These are phyloP conservation scores for Acanthaster planci DNA, from an alignment of 35 echinoderm and acorn worm species.

Conservation along the genomic window DNA sequence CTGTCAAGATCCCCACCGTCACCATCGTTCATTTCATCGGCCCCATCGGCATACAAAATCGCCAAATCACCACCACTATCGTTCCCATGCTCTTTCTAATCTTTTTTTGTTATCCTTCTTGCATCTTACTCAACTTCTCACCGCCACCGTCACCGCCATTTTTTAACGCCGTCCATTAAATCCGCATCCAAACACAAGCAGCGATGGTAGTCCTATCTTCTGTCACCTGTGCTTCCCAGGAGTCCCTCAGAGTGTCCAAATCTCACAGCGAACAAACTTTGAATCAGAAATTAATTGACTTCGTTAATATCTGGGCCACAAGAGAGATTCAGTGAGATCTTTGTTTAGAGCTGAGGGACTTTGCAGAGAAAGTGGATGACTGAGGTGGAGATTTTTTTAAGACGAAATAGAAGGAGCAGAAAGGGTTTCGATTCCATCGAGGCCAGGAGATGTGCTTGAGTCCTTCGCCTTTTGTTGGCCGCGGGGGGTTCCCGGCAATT, in stretches of 20 bases:
- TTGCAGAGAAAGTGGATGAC: neutral
- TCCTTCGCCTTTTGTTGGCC: neutral
- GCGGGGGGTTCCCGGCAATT: neutral
- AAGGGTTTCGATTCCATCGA: conserved; percentile 9
- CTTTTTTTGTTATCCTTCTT: no score
- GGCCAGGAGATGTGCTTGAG: conserved; percentile 16
- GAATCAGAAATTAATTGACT: neutral
- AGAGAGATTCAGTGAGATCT: neutral
- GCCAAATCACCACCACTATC: no score
- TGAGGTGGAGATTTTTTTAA: neutral
- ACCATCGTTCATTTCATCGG: no score
- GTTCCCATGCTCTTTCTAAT: no score
- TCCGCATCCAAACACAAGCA: no score
- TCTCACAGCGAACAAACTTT: no score
- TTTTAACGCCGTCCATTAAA: neutral
- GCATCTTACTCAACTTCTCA: neutral
- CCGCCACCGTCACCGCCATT: neutral
- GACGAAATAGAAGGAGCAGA: neutral
- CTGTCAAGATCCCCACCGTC: no score
- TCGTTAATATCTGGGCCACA: conserved; percentile 22
- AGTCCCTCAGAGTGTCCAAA: no score
- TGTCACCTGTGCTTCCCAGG: no score
- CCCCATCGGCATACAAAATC: no score
- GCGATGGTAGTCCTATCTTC: no score
- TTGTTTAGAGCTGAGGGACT: neutral